Evolutionary conservation across 2,888 invertebrate genomes (phyloP).

Genomic region (Ischnura elegans): DNA sequence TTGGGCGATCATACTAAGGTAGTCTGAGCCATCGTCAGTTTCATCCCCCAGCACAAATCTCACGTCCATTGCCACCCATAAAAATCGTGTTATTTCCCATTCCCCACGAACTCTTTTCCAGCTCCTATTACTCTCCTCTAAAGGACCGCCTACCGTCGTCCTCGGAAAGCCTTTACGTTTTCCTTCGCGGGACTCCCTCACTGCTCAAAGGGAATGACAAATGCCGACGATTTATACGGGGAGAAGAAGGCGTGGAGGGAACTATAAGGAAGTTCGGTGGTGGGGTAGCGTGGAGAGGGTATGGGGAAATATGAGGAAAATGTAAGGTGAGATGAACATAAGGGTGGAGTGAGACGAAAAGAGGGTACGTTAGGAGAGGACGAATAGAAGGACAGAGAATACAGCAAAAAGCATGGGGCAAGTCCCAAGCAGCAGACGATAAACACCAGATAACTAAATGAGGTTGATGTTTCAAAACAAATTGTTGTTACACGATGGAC

Average conservation of each 20-base stretch:
- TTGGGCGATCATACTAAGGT: too few species aligned
- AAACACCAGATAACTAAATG: too few species aligned
- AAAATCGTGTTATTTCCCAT: background rate
- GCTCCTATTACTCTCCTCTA: background rate
- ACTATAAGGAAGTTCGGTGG: background rate
- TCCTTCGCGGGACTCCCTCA: conserved; percentile 18
- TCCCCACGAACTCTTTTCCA: background rate
- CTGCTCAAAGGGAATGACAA: conserved; percentile 64
- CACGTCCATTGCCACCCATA: background rate
- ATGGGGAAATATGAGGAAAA: background rate
- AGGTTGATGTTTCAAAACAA: too few species aligned
- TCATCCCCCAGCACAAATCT: too few species aligned
- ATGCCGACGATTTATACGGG: conserved; percentile 63
- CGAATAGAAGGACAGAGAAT: background rate
- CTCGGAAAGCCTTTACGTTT: conserved; percentile 41
- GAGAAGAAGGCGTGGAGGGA: background rate
- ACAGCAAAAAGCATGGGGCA: too few species aligned
- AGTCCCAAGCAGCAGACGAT: too few species aligned
- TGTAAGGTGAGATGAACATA: background rate
- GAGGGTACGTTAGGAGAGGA: background rate
- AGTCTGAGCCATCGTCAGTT: too few species aligned
- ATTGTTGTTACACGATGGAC: too few species aligned
- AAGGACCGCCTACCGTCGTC: background rate
- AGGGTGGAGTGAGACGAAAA: background rate
- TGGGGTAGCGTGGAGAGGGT: background rate